Conservation (phyloP, 2,888 invertebrate species). For the Hydroisotoma schaefferi region DNA sequence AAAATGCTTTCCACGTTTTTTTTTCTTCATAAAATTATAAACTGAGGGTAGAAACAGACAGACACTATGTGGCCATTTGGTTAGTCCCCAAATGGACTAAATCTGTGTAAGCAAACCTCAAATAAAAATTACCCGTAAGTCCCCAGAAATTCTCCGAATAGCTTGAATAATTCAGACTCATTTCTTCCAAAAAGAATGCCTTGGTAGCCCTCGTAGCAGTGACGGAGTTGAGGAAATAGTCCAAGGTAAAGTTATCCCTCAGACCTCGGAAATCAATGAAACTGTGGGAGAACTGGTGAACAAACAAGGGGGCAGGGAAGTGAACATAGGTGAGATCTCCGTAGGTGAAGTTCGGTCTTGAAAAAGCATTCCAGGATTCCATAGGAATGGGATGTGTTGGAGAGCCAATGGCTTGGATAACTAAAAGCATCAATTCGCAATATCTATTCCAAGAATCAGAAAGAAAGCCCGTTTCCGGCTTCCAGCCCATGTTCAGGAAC, state of each 20-base stretch:
- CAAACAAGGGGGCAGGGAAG: slow-evolving; percentile 37
- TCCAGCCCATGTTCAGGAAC: slow-evolving; percentile 43
- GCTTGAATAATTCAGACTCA: slow-evolving; percentile 17
- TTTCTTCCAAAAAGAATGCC: slow-evolving; percentile 26
- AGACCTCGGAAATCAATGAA: slow-evolving; percentile 40
- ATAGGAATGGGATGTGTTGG: slow-evolving; percentile 41
- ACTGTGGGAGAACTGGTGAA: slow-evolving; percentile 44
- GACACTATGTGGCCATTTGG: not conserved
- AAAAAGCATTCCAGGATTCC: slow-evolving; percentile 38
- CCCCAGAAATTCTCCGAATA: slow-evolving; percentile 46
- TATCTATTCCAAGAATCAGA: slow-evolving; percentile 44
- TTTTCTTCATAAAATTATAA: too few relatives aligned
- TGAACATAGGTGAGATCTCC: slow-evolving; percentile 38
- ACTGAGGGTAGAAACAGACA: not conserved
- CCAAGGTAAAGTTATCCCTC: slow-evolving; percentile 33
- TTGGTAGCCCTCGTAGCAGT: slow-evolving; percentile 42
- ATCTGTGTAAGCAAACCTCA: not conserved
- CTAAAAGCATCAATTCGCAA: slow-evolving; percentile 43
- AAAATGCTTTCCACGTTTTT: too few relatives aligned
- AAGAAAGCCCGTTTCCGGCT: slow-evolving; percentile 41
- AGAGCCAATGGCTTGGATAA: slow-evolving; percentile 43
- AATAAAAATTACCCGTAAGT: slow-evolving; percentile 25
- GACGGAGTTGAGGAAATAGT: slow-evolving; percentile 45
- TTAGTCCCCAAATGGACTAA: not conserved
- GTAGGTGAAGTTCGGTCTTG: slow-evolving; percentile 33